Evolutionary conservation across 1,140 invertebrate genomes (phyloP), one percentile per base, ranked within the genome.

Genomic region (Aphaenogaster floridana): DNA sequence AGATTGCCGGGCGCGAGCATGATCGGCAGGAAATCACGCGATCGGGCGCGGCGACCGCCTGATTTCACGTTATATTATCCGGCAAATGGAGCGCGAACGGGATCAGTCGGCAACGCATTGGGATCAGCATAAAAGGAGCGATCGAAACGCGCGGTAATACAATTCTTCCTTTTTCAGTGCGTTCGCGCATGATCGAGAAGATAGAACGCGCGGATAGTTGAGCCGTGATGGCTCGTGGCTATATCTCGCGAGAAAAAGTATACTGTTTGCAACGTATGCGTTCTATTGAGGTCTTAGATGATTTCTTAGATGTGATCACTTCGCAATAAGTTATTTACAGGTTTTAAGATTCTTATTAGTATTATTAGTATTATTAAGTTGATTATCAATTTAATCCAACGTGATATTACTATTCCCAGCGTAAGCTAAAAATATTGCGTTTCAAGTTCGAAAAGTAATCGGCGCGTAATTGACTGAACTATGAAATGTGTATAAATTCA

Each of bases 11-110:
- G 11, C 42, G 13, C 42, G 42, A 59, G 69, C 52, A 11, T 9
- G 79, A 88, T 91, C 84, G 84, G 39, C 68, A 36, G 59, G 61
- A 85, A 89, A 91, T 78, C 85, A 42, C 63, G 34, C 63, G 45
- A 52, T 13, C 42, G 17, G 39, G 21, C 61, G 80, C 28, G 80
- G 11, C 52, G 48, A 48, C 57, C n/a, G 42, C 28, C n/a, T n/a
- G 68, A 91, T 74, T 79, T 71, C 61, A 59, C 34, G 42, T 88
- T 85, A 76, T 78, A 89, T 81, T 54, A 54, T 63, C 52, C 36
- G 11, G n/a, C 9, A 63, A 83, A 84, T 84, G 80, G 54, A 72
- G n/a, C 39, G 59, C 71, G 86, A 71, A 42, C 61, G 11, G 34
- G 21, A 59, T 78, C 72, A 72, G 71, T 88, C 57, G 50, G 45